Evolutionary conservation across 2,888 invertebrate species (phyloP).

Genomic region (Allygus modestus): DNA sequence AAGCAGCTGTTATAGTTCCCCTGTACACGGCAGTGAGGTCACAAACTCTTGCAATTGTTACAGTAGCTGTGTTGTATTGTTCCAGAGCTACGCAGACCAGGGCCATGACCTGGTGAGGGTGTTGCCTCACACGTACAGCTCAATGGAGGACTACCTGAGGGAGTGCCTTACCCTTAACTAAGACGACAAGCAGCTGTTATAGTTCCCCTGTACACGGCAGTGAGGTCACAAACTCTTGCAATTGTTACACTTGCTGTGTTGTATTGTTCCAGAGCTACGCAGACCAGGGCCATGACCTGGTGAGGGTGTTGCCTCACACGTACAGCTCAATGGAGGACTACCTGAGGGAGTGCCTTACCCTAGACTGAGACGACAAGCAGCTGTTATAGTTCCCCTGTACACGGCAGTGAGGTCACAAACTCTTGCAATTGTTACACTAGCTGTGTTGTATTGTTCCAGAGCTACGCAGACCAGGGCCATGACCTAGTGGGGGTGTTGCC

Average conservation of each 20-base stretch:
- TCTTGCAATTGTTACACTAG: no score
- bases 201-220: no score
- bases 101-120: slow-evolving; percentile 91
- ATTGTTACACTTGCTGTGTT: slow-evolving; percentile 14
- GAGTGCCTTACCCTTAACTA: slow-evolving; percentile 92
- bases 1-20: slow-evolving; percentile 60
- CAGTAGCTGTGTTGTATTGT: no score
- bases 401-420: background rate
- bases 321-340: slow-evolving; percentile 96
- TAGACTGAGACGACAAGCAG: slow-evolving; percentile 78
- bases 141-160: slow-evolving; percentile 95
- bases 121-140: slow-evolving; percentile 93
- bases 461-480: no score
- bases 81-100: slow-evolving; percentile 95
- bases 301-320: slow-evolving; percentile 92
- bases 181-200: slow-evolving; percentile 68
- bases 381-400: slow-evolving; percentile 39
- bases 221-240: background rate
- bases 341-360: slow-evolving; percentile 92
- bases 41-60: no score
- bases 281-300: slow-evolving; percentile 92
- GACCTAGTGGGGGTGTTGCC: no score
- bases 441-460: no score
- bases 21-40: background rate
- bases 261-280: slow-evolving; percentile 96